phyloP scores from a whole-genome alignment of 2,888 invertebrate genomes.

The Pollenia amentaria region DNA sequence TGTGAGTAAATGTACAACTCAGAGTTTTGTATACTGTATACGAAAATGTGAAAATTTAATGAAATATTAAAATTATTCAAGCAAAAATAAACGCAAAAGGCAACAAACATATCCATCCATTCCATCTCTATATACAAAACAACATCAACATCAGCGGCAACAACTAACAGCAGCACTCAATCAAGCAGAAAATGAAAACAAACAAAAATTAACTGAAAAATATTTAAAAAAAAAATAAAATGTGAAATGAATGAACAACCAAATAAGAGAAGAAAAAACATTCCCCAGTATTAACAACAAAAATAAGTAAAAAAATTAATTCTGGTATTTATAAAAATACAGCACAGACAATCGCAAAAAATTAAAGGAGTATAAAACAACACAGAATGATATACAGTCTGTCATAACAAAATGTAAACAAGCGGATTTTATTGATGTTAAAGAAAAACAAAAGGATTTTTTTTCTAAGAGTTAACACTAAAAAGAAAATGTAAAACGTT shows the following conservation, averaged over 20 bases:
- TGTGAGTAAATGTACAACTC: conserved; percentile 9
- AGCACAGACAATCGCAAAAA: conserved; percentile 62
- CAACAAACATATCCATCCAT: conserved; percentile 49
- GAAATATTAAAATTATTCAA: conserved; percentile 75
- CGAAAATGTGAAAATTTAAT: conserved; percentile 72
- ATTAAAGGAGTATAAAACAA: conserved; percentile 31
- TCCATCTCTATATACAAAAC: conserved; percentile 28
- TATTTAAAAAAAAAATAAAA: conserved; percentile 21
- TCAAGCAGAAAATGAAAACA: conserved; percentile 76
- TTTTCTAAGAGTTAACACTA: background rate
- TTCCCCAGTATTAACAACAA: conserved; percentile 60
- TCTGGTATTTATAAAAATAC: conserved; percentile 45
- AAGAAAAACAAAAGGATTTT: background rate
- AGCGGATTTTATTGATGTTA: background rate
- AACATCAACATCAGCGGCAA: conserved; percentile 62
- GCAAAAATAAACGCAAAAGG: conserved; percentile 63
- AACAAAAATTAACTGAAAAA: conserved; percentile 71
- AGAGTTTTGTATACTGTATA: conserved; percentile 36
- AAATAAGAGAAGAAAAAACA: conserved; percentile 8
- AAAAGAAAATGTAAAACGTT: too few relatives aligned
- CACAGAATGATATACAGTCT: conserved; percentile 53
- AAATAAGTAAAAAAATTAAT: conserved; percentile 26
- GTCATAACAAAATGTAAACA: conserved; percentile 48
- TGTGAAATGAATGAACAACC: conserved; percentile 53
- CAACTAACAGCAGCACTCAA: conserved; percentile 73